phyloP scores from a whole-genome alignment of 2,888 invertebrate species.

The Anthophora plumipes region DNA sequence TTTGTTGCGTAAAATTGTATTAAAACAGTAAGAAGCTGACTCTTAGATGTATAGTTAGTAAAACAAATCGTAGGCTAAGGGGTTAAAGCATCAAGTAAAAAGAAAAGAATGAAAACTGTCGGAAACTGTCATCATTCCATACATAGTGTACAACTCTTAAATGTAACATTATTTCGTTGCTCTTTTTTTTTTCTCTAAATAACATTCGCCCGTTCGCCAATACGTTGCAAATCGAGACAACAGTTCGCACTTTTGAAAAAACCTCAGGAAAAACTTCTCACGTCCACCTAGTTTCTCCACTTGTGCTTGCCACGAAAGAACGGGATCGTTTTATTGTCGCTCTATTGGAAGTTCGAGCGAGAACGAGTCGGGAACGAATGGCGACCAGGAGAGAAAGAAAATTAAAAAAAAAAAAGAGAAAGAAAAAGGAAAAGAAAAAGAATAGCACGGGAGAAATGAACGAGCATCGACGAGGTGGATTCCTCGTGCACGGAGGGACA shows the following conservation, averaged over 20 bases:
- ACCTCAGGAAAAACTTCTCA: background rate
- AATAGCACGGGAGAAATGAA: too few relatives aligned
- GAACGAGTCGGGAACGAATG: background rate
- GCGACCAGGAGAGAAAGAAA: background rate
- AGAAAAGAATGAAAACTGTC: too few relatives aligned
- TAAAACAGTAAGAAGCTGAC: too few relatives aligned
- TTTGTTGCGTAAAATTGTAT: too few relatives aligned
- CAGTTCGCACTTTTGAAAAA: background rate
- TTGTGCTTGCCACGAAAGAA: background rate
- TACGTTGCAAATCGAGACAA: background rate
- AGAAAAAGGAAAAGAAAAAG: background rate
- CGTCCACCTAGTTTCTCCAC: background rate
- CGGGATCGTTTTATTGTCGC: background rate
- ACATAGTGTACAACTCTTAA: too few relatives aligned
- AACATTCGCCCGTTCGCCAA: background rate
- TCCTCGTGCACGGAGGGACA: too few relatives aligned
- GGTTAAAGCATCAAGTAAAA: too few relatives aligned
- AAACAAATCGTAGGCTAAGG: too few relatives aligned
- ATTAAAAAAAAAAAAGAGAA: background rate
- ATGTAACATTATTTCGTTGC: too few relatives aligned
- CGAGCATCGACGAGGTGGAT: background rate
- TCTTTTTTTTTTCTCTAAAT: too few relatives aligned
- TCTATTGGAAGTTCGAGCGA: background rate
- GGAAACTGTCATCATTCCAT: too few relatives aligned
- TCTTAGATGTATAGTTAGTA: too few relatives aligned